These are phyloP conservation scores for Sitta europaea DNA, from an alignment of 2,113 vertebrate species.

Conservation along the genomic window DNA sequence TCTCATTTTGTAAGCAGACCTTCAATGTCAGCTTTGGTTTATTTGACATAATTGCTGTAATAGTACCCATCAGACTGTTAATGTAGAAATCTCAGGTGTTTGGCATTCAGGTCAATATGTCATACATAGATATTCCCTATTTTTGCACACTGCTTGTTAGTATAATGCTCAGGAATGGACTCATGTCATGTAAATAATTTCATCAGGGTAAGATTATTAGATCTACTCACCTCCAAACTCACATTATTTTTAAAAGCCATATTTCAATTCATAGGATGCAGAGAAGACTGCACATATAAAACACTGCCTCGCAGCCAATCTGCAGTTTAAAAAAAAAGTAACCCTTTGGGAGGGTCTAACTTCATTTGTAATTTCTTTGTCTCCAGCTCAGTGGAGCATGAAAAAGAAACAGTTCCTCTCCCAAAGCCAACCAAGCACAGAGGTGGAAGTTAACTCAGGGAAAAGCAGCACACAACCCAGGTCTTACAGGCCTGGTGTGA, in stretches of 20 bases:
- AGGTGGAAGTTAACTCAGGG: neutral
- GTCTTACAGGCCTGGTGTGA: neutral
- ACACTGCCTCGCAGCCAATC: neutral
- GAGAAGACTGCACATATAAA: neutral
- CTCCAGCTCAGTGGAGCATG: neutral
- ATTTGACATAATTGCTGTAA: neutral
- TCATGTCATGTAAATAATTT: slow-evolving; percentile 27
- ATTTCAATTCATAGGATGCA: neutral
- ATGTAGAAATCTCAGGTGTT: neutral
- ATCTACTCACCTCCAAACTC: neutral
- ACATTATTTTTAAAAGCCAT: neutral
- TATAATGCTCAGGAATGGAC: neutral
- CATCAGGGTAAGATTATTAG: neutral
- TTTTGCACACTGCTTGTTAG: neutral
- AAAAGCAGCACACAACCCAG: neutral
- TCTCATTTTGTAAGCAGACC: neutral
- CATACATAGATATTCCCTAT: neutral
- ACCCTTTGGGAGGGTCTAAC: neutral
- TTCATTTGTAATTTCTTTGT: neutral
- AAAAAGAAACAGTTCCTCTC: neutral
- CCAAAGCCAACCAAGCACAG: neutral
- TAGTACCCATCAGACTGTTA: neutral
- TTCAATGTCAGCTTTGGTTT: neutral
- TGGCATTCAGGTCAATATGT: neutral
- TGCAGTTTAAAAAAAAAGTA: neutral